Evolutionary conservation across 2,888 invertebrate species (phyloP).

Genomic region (Anarsia innoxiella): DNA sequence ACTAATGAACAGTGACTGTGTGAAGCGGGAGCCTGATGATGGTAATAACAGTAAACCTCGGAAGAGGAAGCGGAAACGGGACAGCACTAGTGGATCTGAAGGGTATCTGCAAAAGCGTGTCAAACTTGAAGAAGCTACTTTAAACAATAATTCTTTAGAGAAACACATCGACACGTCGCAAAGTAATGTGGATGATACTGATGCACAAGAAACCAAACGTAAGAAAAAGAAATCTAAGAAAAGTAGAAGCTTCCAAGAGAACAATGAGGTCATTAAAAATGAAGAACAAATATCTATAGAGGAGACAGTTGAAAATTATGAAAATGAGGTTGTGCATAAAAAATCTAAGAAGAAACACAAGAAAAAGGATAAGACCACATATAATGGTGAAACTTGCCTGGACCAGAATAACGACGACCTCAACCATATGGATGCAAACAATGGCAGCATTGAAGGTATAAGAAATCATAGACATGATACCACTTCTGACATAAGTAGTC

Average conservation of each 20-base stretch:
- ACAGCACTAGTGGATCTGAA: neutral
- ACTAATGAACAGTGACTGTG: neutral
- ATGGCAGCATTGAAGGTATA: too few species aligned
- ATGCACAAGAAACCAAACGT: conserved; percentile 2
- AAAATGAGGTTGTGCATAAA: too few species aligned
- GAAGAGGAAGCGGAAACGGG: conserved; percentile 7
- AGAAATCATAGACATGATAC: conserved; percentile 18
- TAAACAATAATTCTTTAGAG: too few species aligned
- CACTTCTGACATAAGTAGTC: conserved; percentile 4
- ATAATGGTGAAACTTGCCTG: too few species aligned
- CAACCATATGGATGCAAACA: too few species aligned
- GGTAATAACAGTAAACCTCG: neutral
- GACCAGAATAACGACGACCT: too few species aligned
- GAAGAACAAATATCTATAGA: conserved; percentile 18
- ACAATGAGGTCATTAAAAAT: conserved; percentile 6
- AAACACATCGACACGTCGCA: neutral
- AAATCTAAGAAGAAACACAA: too few species aligned
- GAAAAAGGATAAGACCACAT: too few species aligned
- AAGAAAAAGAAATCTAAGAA: conserved; percentile 9
- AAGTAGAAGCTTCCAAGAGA: conserved; percentile 21
- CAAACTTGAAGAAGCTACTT: too few species aligned
- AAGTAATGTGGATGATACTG: neutral
- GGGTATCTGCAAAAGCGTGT: too few species aligned
- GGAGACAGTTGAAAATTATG: conserved; percentile 19
- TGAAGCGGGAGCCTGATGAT: conserved; percentile 6